Conservation (phyloP, 2,888 invertebrate genomes). For the Seira musarum region DNA sequence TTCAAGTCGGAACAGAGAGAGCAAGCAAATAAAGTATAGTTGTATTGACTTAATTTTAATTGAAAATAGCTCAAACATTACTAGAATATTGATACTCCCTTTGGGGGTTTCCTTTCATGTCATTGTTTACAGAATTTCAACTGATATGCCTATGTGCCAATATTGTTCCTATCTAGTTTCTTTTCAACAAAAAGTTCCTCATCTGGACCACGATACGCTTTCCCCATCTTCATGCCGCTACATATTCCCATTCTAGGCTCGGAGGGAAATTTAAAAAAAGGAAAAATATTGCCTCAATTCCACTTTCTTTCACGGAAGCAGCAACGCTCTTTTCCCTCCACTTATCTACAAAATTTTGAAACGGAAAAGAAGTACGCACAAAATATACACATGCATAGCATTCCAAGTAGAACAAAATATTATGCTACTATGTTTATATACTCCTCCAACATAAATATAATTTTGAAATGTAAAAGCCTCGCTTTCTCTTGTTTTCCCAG, state of each 20-base stretch:
- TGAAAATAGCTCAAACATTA: constrained; percentile 1
- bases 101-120: background rate
- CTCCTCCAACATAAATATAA: background rate
- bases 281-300: constrained; percentile 14
- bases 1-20: background rate
- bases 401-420: background rate
- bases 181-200: too few relatives aligned
- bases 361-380: constrained; percentile 14
- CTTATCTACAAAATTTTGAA: background rate
- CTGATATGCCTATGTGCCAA: background rate
- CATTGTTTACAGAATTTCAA: background rate
- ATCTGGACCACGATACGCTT: background rate
- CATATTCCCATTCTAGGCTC: too few relatives aligned
- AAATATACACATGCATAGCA: background rate
- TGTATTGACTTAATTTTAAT: constrained; percentile 11
- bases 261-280: background rate
- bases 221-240: background rate
- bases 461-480: constrained; percentile 10
- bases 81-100: too few relatives aligned
- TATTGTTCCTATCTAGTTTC: too few relatives aligned
- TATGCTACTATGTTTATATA: background rate
- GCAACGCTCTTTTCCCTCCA: background rate
- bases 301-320: background rate
- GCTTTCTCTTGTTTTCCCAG: constrained; percentile 39
- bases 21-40: background rate